Evolutionary conservation across 2,113 vertebrate species (phyloP).

Genomic region (Speoplatyrhinus poulsoni): DNA sequence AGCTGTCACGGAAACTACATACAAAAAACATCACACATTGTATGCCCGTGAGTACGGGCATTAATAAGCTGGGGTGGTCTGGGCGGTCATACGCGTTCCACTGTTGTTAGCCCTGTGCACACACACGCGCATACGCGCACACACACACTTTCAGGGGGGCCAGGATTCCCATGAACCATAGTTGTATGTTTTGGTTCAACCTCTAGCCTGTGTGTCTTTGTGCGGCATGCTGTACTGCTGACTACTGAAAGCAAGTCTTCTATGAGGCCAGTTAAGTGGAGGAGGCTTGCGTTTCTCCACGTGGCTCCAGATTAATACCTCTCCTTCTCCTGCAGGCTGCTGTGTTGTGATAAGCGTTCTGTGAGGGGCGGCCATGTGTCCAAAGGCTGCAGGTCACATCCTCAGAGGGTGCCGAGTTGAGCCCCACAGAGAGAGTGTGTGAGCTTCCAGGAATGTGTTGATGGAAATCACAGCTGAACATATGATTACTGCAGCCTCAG

Average conservation of each 20-base stretch:
- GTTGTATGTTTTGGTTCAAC: constrained; percentile 70
- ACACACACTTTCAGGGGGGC: not conserved
- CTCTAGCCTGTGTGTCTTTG: constrained; percentile 66
- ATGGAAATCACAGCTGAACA: constrained; percentile 83
- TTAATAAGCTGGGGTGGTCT: not conserved
- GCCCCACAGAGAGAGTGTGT: constrained; percentile 73
- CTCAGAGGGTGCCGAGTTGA: constrained; percentile 70
- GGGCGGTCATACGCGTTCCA: not conserved
- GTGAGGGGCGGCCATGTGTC: constrained; percentile 65
- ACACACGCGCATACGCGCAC: not conserved
- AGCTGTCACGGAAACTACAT: not conserved
- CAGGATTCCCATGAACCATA: constrained; percentile 53
- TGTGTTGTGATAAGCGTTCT: constrained; percentile 70
- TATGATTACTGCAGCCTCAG: constrained; percentile 80
- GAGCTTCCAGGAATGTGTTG: constrained; percentile 83
- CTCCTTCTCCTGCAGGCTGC: constrained; percentile 63
- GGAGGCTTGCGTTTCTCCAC: constrained; percentile 64
- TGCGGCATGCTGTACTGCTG: constrained; percentile 40
- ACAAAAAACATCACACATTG: constrained; percentile 4
- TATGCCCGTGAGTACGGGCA: not conserved
- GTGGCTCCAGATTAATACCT: constrained; percentile 69
- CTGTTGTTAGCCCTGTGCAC: not conserved
- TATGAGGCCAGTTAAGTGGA: constrained; percentile 39
- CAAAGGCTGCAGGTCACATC: constrained; percentile 72
- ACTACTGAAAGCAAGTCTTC: not conserved